Percentiles rank a stretch among this genome's conserved stretches.
Evolutionary conservation across 2,888 invertebrate genomes (phyloP).

Genomic region (Dichetophora obliterata): DNA sequence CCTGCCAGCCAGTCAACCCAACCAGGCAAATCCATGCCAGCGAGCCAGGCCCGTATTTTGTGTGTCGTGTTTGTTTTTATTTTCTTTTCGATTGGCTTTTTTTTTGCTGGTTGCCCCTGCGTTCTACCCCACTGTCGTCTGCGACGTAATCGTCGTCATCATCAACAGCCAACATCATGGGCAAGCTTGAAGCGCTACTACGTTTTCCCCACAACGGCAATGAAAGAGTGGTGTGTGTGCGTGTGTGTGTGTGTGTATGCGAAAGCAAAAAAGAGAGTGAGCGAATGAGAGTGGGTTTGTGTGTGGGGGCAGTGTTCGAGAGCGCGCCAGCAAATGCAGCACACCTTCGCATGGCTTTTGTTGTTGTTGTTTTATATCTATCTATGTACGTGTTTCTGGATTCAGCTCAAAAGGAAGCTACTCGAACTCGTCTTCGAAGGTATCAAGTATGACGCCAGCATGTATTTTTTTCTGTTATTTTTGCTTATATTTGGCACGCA

Average conservation of each 20-base stretch:
- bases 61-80: constrained; percentile 2
- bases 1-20: constrained; percentile 46
- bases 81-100: not conserved
- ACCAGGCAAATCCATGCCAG: constrained; percentile 21
- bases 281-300: not conserved
- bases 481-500: not conserved
- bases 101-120: not conserved
- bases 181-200: not conserved
- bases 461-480: not conserved
- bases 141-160: constrained; percentile 33
- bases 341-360: not conserved
- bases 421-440: no score
- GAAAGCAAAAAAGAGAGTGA: not conserved
- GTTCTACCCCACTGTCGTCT: not conserved
- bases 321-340: no score
- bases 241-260: not conserved
- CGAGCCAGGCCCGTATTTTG: constrained; percentile 34
- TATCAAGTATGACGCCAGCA: constrained; percentile 14
- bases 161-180: not conserved
- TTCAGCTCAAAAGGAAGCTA: not conserved
- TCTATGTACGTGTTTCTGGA: no score
- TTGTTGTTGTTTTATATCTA: not conserved
- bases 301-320: not conserved
- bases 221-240: not conserved
- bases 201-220: not conserved